Percentiles rank a stretch among this genome's conserved stretches.
Evolutionary conservation across 64 coral and sea anemone species (phyloP).

Genomic region (Actinia equina): DNA sequence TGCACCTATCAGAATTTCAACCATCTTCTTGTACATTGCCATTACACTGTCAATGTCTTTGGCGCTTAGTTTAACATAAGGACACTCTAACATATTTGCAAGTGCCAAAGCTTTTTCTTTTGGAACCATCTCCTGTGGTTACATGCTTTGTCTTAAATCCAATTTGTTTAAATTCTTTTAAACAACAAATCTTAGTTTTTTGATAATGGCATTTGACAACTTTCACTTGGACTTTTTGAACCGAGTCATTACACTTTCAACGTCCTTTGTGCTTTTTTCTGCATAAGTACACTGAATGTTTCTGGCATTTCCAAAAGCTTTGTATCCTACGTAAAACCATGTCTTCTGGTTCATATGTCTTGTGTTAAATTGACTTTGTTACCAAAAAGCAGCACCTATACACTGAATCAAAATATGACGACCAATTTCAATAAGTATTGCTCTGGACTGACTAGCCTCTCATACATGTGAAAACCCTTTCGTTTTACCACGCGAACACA

Average conservation of each 20-base stretch:
- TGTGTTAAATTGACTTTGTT: too few species aligned
- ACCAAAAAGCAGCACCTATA: too few species aligned
- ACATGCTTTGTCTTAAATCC: background rate
- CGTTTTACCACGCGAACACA: too few species aligned
- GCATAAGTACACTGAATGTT: background rate
- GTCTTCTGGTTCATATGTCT: background rate
- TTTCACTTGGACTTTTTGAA: too few species aligned
- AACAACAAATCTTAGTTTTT: too few species aligned
- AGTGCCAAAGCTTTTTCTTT: background rate
- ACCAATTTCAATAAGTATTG: too few species aligned
- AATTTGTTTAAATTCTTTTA: too few species aligned
- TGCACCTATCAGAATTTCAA: background rate
- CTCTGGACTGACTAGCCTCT: too few species aligned
- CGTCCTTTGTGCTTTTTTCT: background rate
- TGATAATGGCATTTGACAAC: too few species aligned
- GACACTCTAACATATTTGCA: background rate
- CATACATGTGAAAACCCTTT: too few species aligned
- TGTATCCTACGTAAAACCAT: background rate
- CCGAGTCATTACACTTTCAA: background rate
- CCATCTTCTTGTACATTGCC: conserved; percentile 1
- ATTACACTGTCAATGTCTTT: background rate
- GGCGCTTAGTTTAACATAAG: conserved; percentile 5
- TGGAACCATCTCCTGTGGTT: background rate
- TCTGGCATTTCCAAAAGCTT: background rate
- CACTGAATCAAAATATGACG: too few species aligned